Percentiles rank a stretch among this genome's conserved stretches.
Conservation (phyloP, 2,113 vertebrate species). For the Sylvilagus bachmani region DNA sequence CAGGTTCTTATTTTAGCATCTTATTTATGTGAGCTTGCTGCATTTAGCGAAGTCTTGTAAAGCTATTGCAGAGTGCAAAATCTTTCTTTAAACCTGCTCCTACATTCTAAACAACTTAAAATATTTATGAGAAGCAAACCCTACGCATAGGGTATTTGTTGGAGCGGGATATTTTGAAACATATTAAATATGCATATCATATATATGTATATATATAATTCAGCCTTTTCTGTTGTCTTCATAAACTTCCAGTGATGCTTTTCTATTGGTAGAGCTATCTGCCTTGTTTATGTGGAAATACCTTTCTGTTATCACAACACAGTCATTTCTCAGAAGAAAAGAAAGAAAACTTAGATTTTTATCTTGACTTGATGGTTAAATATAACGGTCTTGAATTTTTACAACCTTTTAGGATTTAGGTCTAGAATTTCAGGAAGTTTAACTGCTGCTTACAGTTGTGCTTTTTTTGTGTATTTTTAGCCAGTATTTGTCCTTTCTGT, state of each 20-base stretch:
- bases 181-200: not conserved
- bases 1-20: too few relatives aligned
- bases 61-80: not conserved
- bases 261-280: not conserved
- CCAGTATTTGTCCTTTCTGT: not conserved
- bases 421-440: slow-evolving; percentile 43
- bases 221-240: not conserved
- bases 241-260: not conserved
- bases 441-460: not conserved
- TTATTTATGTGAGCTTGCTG: slow-evolving; percentile 14
- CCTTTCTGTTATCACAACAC: not conserved
- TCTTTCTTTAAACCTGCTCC: slow-evolving; percentile 25
- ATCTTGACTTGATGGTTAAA: slow-evolving; percentile 6
- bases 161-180: not conserved
- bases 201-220: not conserved
- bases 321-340: slow-evolving; percentile 37
- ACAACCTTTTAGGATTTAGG: slow-evolving; percentile 28
- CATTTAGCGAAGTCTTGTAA: slow-evolving; percentile 25
- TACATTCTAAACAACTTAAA: slow-evolving; percentile 36
- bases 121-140: slow-evolving; percentile 16
- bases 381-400: slow-evolving; percentile 31
- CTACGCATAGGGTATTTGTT: not conserved
- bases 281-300: not conserved
- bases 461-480: slow-evolving; percentile 23
- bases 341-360: slow-evolving; percentile 24